Percentiles rank a stretch among this genome's conserved stretches.
Evolutionary conservation across 2,888 invertebrate species (phyloP).

Genomic region (Parnassius glacialis): DNA sequence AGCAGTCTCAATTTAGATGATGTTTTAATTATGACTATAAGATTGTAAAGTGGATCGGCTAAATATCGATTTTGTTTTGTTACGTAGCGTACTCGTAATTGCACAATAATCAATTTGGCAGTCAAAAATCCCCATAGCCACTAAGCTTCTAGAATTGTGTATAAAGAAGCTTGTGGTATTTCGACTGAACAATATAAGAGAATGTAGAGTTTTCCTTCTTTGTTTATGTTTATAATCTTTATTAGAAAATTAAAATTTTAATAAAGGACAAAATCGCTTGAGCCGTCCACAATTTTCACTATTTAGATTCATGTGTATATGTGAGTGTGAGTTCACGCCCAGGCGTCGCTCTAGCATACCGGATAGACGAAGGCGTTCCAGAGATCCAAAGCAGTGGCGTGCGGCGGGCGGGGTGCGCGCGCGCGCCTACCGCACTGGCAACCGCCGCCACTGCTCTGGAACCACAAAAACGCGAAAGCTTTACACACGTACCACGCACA

Average conservation of each 20-base stretch:
- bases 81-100: not conserved
- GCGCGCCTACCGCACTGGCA: constrained; percentile 80
- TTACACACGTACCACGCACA: constrained; percentile 52
- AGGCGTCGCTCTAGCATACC: constrained; percentile 81
- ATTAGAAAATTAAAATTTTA: not conserved
- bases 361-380: constrained; percentile 85
- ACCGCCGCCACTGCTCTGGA: constrained; percentile 82
- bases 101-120: not conserved
- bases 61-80: not conserved
- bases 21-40: not conserved
- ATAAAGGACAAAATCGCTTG: constrained; percentile 1
- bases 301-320: constrained; percentile 18
- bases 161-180: too few species aligned
- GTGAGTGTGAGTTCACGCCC: constrained; percentile 46
- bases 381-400: constrained; percentile 84
- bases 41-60: not conserved
- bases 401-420: constrained; percentile 85
- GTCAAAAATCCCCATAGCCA: too few species aligned
- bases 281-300: constrained; percentile 8
- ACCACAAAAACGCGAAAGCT: constrained; percentile 77
- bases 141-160: too few species aligned
- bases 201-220: too few species aligned
- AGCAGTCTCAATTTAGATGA: not conserved
- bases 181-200: too few species aligned
- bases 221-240: not conserved